phyloP scores from a whole-genome alignment of 2,888 invertebrate species.

The Trichogramma dendrolimi region DNA sequence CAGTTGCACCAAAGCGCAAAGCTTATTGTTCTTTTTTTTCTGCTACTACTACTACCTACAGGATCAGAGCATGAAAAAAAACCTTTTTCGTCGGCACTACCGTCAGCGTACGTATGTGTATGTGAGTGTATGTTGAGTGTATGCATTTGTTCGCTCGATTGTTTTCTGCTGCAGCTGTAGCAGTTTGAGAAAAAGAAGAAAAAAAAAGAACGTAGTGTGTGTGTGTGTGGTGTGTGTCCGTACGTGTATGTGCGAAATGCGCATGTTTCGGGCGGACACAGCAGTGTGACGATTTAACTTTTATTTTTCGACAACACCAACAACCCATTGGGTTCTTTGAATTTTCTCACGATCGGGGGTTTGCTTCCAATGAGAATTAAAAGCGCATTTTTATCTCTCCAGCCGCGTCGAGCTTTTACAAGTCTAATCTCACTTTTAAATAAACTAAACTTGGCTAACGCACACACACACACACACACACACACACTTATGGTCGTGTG shows the following conservation, averaged over 20 bases:
- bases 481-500: no score
- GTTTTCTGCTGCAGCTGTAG: slow-evolving; percentile 6
- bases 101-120: neutral
- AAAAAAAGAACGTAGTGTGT: slow-evolving; percentile 5
- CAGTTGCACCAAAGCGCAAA: no score
- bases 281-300: neutral
- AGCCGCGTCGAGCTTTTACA: no score
- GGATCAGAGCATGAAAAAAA: neutral
- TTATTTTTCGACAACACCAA: slow-evolving; percentile 1
- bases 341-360: slow-evolving; percentile 2
- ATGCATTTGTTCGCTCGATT: slow-evolving; percentile 10
- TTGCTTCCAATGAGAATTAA: neutral
- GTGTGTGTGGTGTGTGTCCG: neutral
- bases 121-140: no score
- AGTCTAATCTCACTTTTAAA: neutral
- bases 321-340: slow-evolving; percentile 6
- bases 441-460: neutral
- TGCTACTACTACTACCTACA: no score
- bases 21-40: no score
- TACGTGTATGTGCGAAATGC: neutral
- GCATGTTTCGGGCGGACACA: no score
- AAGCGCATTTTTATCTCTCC: no score
- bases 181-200: neutral
- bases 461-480: neutral
- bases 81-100: slow-evolving; percentile 19